Evolutionary conservation across 2,113 vertebrate species (phyloP).

Genomic region (Rhea americana): DNA sequence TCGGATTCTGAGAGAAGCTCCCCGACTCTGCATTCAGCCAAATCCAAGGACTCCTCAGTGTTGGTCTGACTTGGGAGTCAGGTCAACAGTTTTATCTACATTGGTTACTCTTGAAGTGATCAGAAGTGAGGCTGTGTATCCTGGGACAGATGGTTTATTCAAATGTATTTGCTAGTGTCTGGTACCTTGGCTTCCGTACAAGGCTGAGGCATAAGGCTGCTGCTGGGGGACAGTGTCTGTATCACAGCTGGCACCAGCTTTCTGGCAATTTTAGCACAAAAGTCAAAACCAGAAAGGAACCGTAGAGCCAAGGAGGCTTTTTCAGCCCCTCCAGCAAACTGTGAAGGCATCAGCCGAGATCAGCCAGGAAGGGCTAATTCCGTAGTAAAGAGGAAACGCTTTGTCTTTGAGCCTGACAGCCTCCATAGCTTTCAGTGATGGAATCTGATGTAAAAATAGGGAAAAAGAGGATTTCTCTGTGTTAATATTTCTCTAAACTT

Average conservation of each 20-base stretch:
- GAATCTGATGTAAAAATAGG: background rate
- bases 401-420: background rate
- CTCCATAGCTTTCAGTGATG: background rate
- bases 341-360: background rate
- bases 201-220: too few species aligned
- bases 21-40: background rate
- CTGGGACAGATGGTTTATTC: background rate
- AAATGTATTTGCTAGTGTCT: background rate
- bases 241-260: background rate
- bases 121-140: background rate
- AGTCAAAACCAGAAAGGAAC: background rate
- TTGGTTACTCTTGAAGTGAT: background rate
- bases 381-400: background rate
- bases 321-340: background rate
- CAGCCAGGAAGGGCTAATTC: background rate
- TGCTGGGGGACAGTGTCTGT: background rate
- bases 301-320: background rate
- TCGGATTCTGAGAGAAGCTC: background rate
- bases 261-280: background rate
- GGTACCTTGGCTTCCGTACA: background rate
- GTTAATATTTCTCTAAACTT: background rate
- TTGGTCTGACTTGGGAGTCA: background rate
- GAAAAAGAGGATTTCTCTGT: background rate
- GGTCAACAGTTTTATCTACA: background rate
- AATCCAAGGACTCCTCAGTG: background rate